Base-by-base conservation (phyloP, 2,888 invertebrate species). In the Melinopterus prodromus region DNA sequence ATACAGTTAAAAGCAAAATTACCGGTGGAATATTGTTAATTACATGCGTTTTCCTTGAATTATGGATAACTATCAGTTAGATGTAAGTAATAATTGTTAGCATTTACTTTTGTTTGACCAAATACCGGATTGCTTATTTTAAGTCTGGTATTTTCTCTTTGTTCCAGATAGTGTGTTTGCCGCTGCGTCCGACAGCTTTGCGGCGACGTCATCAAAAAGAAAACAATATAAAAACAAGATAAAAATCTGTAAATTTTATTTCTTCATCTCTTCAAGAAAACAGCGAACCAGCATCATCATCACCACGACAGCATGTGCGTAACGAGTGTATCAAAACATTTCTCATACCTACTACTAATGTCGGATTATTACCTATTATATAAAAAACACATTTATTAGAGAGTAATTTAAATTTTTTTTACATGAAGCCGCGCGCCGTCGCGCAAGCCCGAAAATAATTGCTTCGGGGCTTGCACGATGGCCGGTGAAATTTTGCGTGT, bases 121-220 rank as follows among this genome's bases (percentile, higher is more conserved):
- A 26, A 26, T 26, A 9, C 53, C 53, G 53, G 12, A 53, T 53
- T 53, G 7, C 5, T 1, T 53, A 9, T 53, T n/a, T n/a, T 53
- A 53, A 53, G 53, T 53, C 5, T 53, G 53, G 12, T 15, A 71
- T 79, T 84, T 82, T 82, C 84, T 82, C 83, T 81, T 87, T 86
- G 84, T 89, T 89, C 81, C 88, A 89, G 89, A 87, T 89, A 87
- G 88, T 88, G 86, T 86, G 87, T 84, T 80, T 80, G 88, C 87
- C 88, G 89, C 89, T 88, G 87, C 87, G 87, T 86, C 83, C 82
- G 87, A 84, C 88, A 88, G 86, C 87, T 87, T 87, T 86, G 89
- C 89, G 88, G 89, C 88, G 74, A 37, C 74, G 35, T 74, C 35
- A 74, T 53, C 35, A 74, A 74, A 74, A 74, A 74, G 35, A 16